Evolutionary conservation across 2,888 invertebrate genomes (phyloP), one percentile per base, ranked within the genome.

Genomic region (Cyclophora albipunctata): DNA sequence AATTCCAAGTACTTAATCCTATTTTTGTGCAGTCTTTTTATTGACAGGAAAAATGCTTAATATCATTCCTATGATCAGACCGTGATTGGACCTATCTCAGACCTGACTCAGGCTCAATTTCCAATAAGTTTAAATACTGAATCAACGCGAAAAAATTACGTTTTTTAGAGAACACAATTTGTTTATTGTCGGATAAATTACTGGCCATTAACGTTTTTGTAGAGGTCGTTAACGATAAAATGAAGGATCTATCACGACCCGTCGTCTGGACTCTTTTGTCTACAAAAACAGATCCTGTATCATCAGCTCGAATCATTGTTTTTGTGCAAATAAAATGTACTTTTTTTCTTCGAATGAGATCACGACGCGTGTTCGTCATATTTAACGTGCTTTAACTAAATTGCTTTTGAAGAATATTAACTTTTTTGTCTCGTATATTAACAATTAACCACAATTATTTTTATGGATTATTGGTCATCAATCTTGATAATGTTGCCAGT

Each of bases 281-380:
- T 42, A 62, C 65, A 77, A 82, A 82, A 81, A 55, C 46, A 65
- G 71, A 71, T 83, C 83, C 83, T 82, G 82, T 68, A 80, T 70
- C 68, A 62, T 72, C 67, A 68, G 57, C 64, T 64, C 68, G 71
- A 71, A 73, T 71, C 78, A 73, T 69, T 60, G 55, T 37, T 83
- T 83, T 83, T 84, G 73, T 65, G 63, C 56, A 72, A 76, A 75
- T 79, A 70, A 76, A 73, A 20, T 20, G 20, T 60, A 57, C 76
- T 81, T 79, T 81, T 81, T 20, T 65, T 56, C 50, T 51, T 48
- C 60, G 61, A 81, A 78, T 82, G 81, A 83, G 78, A 75, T 84
- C 82, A 82, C 66, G 45, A 51, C 61, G 60, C 64, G 55, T 55
- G 57, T 50, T 67, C 62, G 59, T 67, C 63, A 56, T 59, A 64